phyloP scores from a whole-genome alignment of 1,140 invertebrate species.

The Heliconius himera region DNA sequence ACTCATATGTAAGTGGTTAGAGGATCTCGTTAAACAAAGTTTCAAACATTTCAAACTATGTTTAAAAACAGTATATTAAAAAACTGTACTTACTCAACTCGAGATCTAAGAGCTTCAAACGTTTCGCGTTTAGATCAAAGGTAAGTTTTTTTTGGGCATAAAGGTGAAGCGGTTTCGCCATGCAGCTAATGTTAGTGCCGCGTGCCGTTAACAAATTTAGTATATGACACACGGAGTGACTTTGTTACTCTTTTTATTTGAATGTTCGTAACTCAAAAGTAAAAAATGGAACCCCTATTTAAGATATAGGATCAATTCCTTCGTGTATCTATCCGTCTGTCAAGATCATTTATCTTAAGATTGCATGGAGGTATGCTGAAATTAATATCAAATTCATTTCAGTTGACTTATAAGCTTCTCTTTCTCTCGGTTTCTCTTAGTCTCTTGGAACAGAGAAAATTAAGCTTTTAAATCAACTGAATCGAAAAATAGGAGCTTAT shows the following conservation, averaged over 20 bases:
- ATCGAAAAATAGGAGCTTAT: too few relatives aligned
- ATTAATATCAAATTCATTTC: too few relatives aligned
- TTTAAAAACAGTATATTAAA: constrained; percentile 30
- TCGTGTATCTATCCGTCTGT: too few relatives aligned
- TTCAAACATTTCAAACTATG: constrained; percentile 14
- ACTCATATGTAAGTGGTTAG: not conserved
- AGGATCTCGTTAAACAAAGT: constrained; percentile 12
- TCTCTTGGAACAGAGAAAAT: too few relatives aligned
- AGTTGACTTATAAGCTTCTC: too few relatives aligned
- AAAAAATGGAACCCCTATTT: too few relatives aligned
- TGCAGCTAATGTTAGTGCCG: constrained; percentile 16
- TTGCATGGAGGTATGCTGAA: too few relatives aligned
- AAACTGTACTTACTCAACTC: constrained; percentile 31
- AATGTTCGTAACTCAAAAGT: too few relatives aligned
- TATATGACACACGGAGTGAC: not conserved
- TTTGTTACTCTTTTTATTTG: not conserved
- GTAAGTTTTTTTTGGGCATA: constrained; percentile 34
- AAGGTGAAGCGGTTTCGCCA: constrained; percentile 25
- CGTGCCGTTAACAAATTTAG: not conserved
- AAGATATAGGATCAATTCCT: too few relatives aligned
- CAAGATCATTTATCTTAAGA: too few relatives aligned
- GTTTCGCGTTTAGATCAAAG: constrained; percentile 34
- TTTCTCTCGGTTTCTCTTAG: too few relatives aligned
- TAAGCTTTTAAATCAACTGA: too few relatives aligned
- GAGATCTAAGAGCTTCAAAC: constrained; percentile 37